A percentile compares a stretch with the other conserved stretches of the same genome.
phyloP scores from a whole-genome alignment of 2,797 vertebrate species.

The Cryptoblepharus egeriae region DNA sequence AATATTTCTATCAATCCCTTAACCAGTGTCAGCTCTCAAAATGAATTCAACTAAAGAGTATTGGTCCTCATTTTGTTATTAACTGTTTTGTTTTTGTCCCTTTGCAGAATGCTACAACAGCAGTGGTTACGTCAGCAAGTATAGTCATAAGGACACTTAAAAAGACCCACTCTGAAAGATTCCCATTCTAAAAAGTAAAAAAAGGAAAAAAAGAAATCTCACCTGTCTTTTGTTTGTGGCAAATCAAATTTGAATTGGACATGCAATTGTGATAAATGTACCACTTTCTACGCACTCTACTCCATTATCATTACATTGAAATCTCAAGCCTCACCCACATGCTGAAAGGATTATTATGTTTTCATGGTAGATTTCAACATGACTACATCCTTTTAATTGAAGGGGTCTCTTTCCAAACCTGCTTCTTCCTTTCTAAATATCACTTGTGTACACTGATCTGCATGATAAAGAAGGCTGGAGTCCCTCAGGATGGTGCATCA shows the following conservation, averaged over 20 bases:
- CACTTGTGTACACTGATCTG: neutral
- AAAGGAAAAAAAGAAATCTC: too few relatives aligned
- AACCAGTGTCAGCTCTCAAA: conserved; percentile 5
- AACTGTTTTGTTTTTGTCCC: conserved; percentile 32
- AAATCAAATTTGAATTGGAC: conserved; percentile 53
- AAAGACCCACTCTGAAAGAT: conserved; percentile 30
- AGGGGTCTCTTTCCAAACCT: neutral
- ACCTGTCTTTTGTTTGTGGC: conserved; percentile 49
- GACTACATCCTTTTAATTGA: neutral
- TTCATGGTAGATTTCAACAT: neutral
- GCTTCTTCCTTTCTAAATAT: neutral
- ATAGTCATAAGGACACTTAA: too few relatives aligned
- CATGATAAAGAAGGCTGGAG: neutral
- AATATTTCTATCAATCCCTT: neutral
- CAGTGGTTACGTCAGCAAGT: conserved; percentile 55
- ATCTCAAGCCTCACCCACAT: neutral
- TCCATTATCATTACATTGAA: neutral
- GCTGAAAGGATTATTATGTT: neutral
- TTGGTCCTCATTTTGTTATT: neutral
- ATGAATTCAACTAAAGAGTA: conserved; percentile 12
- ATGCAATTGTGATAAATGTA: conserved; percentile 32
- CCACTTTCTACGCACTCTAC: conserved; percentile 15
- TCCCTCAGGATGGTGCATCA: neutral
- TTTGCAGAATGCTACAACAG: conserved; percentile 45
- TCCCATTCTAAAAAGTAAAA: too few relatives aligned